These are phyloP conservation scores for Trachelus troglodyta DNA, from an alignment of 2,888 invertebrate species.

Conservation along the genomic window DNA sequence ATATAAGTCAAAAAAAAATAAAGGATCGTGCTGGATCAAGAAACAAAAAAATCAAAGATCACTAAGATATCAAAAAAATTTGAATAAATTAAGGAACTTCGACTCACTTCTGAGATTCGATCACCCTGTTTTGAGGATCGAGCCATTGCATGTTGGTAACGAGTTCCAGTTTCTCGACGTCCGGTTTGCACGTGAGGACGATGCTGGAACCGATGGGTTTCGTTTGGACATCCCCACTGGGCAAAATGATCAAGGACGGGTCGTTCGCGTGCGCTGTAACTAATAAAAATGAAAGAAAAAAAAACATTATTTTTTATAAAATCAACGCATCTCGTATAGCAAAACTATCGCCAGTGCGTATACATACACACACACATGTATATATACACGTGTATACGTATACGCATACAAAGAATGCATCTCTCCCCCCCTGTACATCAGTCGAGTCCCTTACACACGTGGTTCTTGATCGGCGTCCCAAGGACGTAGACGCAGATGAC, in stretches of 20 bases:
- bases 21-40: not conserved
- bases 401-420: not conserved
- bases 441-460: slow-evolving; percentile 3
- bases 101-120: slow-evolving; percentile 77
- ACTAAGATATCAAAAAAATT: not conserved
- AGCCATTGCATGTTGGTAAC: slow-evolving; percentile 84
- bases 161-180: slow-evolving; percentile 75
- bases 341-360: not conserved
- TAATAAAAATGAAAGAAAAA: too few species aligned
- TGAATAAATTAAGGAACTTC: too few species aligned
- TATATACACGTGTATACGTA: too few species aligned
- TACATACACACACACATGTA: too few species aligned
- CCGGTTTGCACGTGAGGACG: slow-evolving; percentile 82
- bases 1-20: not conserved
- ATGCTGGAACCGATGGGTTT: slow-evolving; percentile 82
- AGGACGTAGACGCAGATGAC: slow-evolving; percentile 57
- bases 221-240: slow-evolving; percentile 75
- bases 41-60: not conserved
- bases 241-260: slow-evolving; percentile 76
- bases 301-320: not conserved
- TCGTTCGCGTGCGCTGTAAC: slow-evolving; percentile 50
- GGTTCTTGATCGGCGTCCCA: slow-evolving; percentile 30
- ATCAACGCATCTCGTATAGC: not conserved
- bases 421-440: not conserved
- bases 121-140: slow-evolving; percentile 77